Evolutionary conservation across 2,113 vertebrate genomes (phyloP).

Genomic region (Myocastor coypus): DNA sequence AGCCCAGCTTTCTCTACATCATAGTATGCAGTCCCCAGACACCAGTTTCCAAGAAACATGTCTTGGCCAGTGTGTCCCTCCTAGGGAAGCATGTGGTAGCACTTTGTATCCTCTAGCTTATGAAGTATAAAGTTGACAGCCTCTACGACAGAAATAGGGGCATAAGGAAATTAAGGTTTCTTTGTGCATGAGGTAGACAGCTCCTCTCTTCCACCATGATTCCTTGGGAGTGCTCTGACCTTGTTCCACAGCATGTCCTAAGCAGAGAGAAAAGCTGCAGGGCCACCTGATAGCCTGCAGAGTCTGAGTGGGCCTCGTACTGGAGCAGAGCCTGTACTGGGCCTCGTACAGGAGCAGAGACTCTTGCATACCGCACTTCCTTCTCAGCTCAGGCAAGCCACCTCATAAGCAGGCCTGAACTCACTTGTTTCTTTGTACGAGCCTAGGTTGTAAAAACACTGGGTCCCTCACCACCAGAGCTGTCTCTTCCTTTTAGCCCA

Average conservation of each 20-base stretch:
- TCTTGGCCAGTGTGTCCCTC: background rate
- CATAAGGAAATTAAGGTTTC: background rate
- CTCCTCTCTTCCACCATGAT: background rate
- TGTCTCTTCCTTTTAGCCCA: background rate
- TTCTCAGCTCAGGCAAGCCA: background rate
- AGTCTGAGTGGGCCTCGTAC: background rate
- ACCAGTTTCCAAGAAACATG: background rate
- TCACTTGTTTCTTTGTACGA: background rate
- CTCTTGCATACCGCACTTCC: background rate
- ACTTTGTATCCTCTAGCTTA: background rate
- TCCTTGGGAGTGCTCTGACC: background rate
- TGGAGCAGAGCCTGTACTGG: background rate
- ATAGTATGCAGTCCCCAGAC: fast-evolving
- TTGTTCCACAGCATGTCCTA: background rate
- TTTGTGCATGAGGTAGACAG: background rate
- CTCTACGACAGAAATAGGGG: background rate
- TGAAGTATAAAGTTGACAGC: background rate
- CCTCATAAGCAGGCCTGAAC: background rate
- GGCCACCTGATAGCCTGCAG: background rate
- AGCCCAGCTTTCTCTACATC: background rate
- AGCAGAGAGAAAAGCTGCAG: background rate
- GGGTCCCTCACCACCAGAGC: background rate
- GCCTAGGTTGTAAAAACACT: background rate
- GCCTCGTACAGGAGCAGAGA: background rate
- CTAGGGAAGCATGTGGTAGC: background rate